phyloP scores from a whole-genome alignment of 2,797 vertebrate species.

The Yasuhikotakia modesta region DNA sequence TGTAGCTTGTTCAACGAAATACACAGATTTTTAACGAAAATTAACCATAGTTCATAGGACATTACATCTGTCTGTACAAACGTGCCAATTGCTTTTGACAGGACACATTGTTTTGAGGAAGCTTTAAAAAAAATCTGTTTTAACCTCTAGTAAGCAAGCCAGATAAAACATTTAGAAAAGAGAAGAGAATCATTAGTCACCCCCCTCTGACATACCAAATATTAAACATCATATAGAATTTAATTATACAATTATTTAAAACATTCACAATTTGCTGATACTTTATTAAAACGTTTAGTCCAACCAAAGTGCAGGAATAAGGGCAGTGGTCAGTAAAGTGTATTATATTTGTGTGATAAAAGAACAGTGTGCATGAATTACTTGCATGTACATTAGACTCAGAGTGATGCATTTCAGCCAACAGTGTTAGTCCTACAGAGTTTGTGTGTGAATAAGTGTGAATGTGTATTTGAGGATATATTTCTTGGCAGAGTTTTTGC shows the following conservation, averaged over 20 bases:
- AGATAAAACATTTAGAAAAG: neutral
- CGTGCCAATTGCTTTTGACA: neutral
- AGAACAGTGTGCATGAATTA: neutral
- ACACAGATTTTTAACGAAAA: neutral
- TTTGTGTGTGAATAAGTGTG: neutral
- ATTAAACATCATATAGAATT: too few relatives aligned
- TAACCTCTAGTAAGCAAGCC: too few relatives aligned
- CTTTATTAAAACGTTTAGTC: neutral
- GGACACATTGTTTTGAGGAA: neutral
- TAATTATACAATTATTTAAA: neutral
- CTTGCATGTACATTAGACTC: neutral
- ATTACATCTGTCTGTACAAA: neutral
- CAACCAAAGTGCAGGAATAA: neutral
- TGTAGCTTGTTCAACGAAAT: slow-evolving; percentile 10
- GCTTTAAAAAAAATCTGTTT: neutral
- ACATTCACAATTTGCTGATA: too few relatives aligned
- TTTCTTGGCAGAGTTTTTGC: neutral
- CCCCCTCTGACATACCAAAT: too few relatives aligned
- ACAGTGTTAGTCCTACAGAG: neutral
- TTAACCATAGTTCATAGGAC: neutral
- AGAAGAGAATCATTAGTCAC: neutral
- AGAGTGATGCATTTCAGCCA: neutral
- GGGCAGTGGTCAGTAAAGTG: neutral
- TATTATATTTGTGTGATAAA: neutral
- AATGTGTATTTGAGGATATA: slow-evolving; percentile 40